Conservation (phyloP, 2,113 vertebrate genomes). For the Glaucomys volans region DNA sequence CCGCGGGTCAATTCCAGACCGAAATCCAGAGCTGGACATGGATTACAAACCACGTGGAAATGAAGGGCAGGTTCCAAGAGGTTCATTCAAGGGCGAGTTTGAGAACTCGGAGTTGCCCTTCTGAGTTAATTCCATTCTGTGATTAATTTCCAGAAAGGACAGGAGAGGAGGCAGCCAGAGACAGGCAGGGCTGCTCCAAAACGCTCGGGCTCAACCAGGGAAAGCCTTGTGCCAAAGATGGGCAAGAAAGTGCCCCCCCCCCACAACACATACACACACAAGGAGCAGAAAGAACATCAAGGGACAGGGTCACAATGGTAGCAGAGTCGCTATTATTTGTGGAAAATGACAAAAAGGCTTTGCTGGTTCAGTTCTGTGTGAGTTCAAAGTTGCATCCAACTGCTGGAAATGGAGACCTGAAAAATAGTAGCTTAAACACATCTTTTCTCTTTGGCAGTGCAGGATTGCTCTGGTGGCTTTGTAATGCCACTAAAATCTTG, state of each 20-base stretch:
- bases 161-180: neutral
- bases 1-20: neutral
- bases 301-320: neutral
- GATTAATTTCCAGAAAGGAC: neutral
- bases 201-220: neutral
- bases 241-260: neutral
- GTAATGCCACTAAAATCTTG: no score
- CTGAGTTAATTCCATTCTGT: neutral
- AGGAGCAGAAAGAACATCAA: neutral
- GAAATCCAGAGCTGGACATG: neutral
- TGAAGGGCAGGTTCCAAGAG: neutral
- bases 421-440: neutral
- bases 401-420: neutral
- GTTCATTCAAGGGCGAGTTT: neutral
- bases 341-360: conserved; percentile 1
- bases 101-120: neutral
- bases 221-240: neutral
- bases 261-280: neutral
- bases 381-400: neutral
- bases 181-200: accelerated
- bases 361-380: neutral
- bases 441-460: neutral
- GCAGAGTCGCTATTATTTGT: neutral
- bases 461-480: neutral
- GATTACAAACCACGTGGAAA: neutral